A percentile compares a stretch with the other conserved stretches of the same genome.
These are phyloP conservation scores for Mionectes macconnelli DNA, from an alignment of 2,113 vertebrate species.

Conservation along the genomic window DNA sequence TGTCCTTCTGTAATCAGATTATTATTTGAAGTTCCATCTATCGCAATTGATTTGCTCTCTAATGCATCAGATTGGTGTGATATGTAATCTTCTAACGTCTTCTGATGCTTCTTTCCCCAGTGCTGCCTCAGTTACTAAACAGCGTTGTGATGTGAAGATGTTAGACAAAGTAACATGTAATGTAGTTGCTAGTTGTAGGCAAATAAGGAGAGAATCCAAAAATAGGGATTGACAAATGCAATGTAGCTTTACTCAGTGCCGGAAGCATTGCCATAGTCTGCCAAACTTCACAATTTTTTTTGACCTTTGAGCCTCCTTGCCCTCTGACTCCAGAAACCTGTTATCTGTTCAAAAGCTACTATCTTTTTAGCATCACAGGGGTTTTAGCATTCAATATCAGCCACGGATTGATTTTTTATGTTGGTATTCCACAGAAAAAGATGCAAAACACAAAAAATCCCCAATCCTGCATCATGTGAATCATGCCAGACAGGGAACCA, in stretches of 20 bases:
- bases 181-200: neutral
- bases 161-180: neutral
- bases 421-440: neutral
- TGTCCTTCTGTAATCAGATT: slow-evolving; percentile 20
- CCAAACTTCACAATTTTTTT: neutral
- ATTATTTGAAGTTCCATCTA: slow-evolving; percentile 19
- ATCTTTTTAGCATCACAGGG: neutral
- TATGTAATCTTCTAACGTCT: neutral
- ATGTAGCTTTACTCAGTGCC: neutral
- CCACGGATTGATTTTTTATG: neutral
- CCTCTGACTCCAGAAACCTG: neutral
- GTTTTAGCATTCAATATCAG: neutral
- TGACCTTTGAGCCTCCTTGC: neutral
- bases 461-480: neutral
- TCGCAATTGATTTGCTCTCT: slow-evolving; percentile 27
- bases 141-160: neutral
- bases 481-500: neutral
- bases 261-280: neutral
- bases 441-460: neutral
- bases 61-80: slow-evolving; percentile 9
- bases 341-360: neutral
- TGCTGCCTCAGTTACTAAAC: neutral
- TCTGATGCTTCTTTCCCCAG: neutral
- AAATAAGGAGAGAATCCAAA: neutral
- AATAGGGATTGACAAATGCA: neutral